Percentiles rank a stretch among this genome's conserved stretches.
Conservation (phyloP, 2,797 vertebrate species). For the Trematocara caparti region DNA sequence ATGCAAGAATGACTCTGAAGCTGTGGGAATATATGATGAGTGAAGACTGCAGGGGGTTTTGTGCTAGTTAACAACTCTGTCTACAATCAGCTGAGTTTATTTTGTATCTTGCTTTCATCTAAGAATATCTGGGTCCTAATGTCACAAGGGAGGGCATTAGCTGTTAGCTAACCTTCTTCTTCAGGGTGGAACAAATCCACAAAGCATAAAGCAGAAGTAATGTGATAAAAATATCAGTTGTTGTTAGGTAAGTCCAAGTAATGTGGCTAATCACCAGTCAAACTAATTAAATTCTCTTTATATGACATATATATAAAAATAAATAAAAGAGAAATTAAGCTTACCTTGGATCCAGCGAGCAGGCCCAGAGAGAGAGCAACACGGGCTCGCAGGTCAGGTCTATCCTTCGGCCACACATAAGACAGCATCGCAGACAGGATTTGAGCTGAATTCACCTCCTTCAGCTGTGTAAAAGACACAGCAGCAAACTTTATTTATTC, state of each 20-base stretch:
- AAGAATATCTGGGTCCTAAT: neutral
- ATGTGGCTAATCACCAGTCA: neutral
- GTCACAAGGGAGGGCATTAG: neutral
- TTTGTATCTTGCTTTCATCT: neutral
- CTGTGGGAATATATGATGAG: neutral
- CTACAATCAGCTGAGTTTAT: neutral
- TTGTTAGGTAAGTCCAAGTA: neutral
- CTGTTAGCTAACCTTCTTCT: neutral
- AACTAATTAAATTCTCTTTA: neutral
- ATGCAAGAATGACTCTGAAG: neutral
- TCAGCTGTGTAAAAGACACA: conserved; percentile 77
- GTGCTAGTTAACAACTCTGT: neutral
- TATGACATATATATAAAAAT: neutral
- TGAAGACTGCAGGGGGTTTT: neutral
- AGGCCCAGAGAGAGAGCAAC: conserved; percentile 88
- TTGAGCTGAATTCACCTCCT: conserved; percentile 84
- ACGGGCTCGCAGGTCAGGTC: conserved; percentile 90
- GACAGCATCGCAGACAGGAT: conserved; percentile 92
- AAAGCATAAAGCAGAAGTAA: neutral
- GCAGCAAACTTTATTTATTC: neutral
- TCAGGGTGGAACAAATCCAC: neutral
- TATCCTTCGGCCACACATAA: conserved; percentile 93
- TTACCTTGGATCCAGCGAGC: conserved; percentile 91
- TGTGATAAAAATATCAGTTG: neutral
- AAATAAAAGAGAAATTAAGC: neutral